These are phyloP conservation scores for Drosophila atripex DNA, from an alignment of 2,888 invertebrate genomes.

Conservation along the genomic window DNA sequence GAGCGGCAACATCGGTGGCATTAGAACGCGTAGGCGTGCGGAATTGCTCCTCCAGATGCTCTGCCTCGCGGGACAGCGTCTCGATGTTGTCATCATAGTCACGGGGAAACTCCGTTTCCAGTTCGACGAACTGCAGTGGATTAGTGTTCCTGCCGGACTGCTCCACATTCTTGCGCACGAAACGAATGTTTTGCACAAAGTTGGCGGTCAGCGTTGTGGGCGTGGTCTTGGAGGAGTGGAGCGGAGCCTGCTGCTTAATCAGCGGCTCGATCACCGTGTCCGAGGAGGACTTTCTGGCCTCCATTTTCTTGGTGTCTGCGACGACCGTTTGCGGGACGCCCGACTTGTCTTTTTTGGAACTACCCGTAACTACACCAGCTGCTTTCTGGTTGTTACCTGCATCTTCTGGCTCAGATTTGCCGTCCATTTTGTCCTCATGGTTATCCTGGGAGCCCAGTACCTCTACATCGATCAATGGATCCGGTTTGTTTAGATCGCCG, in stretches of 20 bases:
- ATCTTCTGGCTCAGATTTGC: slow-evolving; percentile 55
- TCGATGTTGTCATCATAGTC: slow-evolving; percentile 84
- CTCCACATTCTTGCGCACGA: slow-evolving; percentile 83
- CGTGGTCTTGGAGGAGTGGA: slow-evolving; percentile 53
- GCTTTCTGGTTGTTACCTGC: slow-evolving; percentile 46
- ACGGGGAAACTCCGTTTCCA: slow-evolving; percentile 84
- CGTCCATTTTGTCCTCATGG: slow-evolving; percentile 71
- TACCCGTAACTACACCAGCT: slow-evolving; percentile 63
- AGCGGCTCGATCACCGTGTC: slow-evolving; percentile 68
- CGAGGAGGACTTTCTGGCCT: slow-evolving; percentile 67
- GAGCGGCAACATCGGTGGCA: slow-evolving; percentile 58
- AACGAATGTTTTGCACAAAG: slow-evolving; percentile 80
- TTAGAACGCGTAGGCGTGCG: slow-evolving; percentile 77
- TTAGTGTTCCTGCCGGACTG: slow-evolving; percentile 79
- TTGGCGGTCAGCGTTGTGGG: slow-evolving; percentile 57
- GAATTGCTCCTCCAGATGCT: slow-evolving; percentile 84
- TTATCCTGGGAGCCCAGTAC: slow-evolving; percentile 40
- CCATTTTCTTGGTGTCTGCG: slow-evolving; percentile 58
- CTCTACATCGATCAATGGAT: slow-evolving; percentile 40
- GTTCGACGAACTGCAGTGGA: slow-evolving; percentile 79
- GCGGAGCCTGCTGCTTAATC: slow-evolving; percentile 52
- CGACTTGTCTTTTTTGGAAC: slow-evolving; percentile 70
- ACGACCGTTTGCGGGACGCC: slow-evolving; percentile 39
- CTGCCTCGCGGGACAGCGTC: slow-evolving; percentile 83
- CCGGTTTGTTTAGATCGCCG: slow-evolving; percentile 22